Conservation (phyloP, 1,140 invertebrate species). For the Drosophila suzukii region DNA sequence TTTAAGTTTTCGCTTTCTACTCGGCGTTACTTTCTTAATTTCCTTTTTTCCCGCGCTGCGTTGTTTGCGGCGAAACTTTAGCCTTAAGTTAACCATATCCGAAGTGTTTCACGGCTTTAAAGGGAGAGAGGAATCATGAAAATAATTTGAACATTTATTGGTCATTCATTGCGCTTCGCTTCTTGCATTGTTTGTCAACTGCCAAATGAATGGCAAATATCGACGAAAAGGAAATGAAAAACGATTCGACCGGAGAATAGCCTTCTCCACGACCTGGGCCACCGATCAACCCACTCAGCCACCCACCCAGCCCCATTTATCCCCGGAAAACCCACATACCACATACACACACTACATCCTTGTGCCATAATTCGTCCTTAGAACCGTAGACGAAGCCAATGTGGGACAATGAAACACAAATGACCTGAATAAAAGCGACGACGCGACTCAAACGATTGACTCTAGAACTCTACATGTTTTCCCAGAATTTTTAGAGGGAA, state of each 20-base stretch:
- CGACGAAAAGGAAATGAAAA: conserved; percentile 54
- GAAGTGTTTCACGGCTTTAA: not conserved
- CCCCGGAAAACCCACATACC: conserved; percentile 4
- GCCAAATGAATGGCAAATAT: conserved; percentile 70
- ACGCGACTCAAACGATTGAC: conserved; percentile 58
- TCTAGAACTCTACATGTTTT: conserved; percentile 2
- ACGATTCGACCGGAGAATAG: conserved; percentile 34
- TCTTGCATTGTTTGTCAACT: conserved; percentile 50
- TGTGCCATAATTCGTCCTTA: conserved; percentile 59
- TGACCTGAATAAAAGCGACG: conserved; percentile 59
- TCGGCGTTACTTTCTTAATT: conserved; percentile 52
- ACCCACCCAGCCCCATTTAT: not conserved
- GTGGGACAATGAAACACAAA: conserved; percentile 70
- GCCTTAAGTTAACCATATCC: conserved; percentile 35
- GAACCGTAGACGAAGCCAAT: conserved; percentile 17
- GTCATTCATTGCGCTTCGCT: conserved; percentile 38
- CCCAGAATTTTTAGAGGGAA: not conserved
- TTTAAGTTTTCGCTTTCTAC: conserved; percentile 58
- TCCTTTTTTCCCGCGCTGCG: conserved; percentile 21
- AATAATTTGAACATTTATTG: conserved; percentile 67
- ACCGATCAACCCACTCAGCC: conserved; percentile 9
- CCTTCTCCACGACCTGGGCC: conserved; percentile 5
- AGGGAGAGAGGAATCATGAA: conserved; percentile 8
- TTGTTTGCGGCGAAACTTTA: conserved; percentile 30
- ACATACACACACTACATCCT: not conserved